Base-by-base conservation (phyloP, 1,140 invertebrate genomes). In the Drosophila bifasciata region DNA sequence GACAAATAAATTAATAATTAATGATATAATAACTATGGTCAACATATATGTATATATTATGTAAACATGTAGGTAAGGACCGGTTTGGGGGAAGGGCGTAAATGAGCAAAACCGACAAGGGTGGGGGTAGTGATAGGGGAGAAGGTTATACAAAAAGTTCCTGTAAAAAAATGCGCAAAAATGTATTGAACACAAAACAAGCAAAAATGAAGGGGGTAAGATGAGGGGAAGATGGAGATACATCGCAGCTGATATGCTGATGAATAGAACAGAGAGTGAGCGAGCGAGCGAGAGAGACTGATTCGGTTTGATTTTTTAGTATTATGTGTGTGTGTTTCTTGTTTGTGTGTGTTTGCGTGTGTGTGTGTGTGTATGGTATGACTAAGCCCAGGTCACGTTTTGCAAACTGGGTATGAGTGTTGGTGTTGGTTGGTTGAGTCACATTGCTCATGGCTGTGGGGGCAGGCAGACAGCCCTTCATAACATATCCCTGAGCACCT, bases 401-500 rank as follows among this genome's bases (percentile, higher is more conserved):
- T 4, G 19, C 46, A 45, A 23, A 67, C 46, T 72, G 67, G 39
- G 45, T 49, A 58, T 52, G 28, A 36, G 40, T 52, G 51, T n/a
- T n/a, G n/a, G n/a, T n/a, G n/a, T n/a, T n/a, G n/a, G n/a, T n/a
- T 15, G 66, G 55, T 60, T 56, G 75, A 56, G 55, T 59, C 53
- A 39, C 53, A 39, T 50, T 25, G 19, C 32, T 56, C 50, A 44
- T 57, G 64, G 50, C 3, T 9, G 28, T 28, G 55, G 43, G 32
- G 19, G 1, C 19, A 21, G 1, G 17, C 25, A 3, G 36, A 39
- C 9, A 9, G 15, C 21, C 46, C 53, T 71, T 69, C 97, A 97
- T 92, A 99, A 93, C 80, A 96, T 96, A 91, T 98, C 97, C 84
- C 94, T 95, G 23, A 99, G 92, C 90, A 98, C 96, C 92, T 99